A percentile compares a stretch with the other conserved stretches of the same genome.
Conservation (phyloP, 2,113 vertebrate genomes). For the Crocuta crocuta region DNA sequence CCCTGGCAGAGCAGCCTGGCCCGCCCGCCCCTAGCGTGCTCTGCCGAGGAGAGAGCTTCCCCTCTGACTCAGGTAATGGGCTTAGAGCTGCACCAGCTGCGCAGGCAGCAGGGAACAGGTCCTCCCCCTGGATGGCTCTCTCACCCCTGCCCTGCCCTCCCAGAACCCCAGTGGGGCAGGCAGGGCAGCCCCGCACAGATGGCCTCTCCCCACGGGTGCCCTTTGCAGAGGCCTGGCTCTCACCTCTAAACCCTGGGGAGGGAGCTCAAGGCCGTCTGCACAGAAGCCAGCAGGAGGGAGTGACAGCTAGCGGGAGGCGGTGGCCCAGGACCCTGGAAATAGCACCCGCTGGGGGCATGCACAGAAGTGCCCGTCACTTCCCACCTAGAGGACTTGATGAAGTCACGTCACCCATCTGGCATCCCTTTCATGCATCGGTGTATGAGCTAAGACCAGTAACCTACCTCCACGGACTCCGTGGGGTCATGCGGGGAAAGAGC, state of each 20-base stretch:
- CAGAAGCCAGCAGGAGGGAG: neutral
- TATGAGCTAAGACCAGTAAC: neutral
- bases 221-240: neutral
- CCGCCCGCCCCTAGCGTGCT: neutral
- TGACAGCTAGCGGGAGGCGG: neutral
- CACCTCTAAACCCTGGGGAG: neutral
- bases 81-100: neutral
- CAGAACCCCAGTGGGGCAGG: neutral
- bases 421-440: neutral
- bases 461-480: neutral
- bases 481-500: neutral
- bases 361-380: neutral
- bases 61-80: constrained; percentile 18
- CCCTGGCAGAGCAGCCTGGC: constrained; percentile 60
- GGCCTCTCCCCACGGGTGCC: neutral
- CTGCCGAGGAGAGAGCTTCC: neutral
- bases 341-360: too few relatives aligned
- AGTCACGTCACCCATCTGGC: neutral
- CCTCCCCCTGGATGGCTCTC: neutral
- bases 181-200: neutral
- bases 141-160: neutral
- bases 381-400: neutral
- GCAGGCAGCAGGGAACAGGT: neutral
- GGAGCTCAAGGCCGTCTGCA: neutral
- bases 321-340: neutral